Evolutionary conservation across 2,113 vertebrate genomes (phyloP).

Genomic region (Trichomycterus rosablanca): DNA sequence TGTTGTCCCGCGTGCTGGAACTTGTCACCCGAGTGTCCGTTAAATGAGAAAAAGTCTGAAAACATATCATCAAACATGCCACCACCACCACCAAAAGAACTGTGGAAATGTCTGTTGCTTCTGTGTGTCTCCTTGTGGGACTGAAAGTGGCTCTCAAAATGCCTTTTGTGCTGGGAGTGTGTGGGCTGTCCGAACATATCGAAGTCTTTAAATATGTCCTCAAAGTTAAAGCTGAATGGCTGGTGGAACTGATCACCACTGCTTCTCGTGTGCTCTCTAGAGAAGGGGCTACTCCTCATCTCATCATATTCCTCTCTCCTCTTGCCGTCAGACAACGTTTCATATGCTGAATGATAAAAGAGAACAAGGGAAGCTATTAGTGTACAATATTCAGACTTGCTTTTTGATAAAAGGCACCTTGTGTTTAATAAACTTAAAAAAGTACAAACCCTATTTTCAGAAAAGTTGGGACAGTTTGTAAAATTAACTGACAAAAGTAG

Average conservation of each 20-base stretch:
- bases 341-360: slow-evolving; percentile 77
- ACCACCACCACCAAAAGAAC: slow-evolving; percentile 74
- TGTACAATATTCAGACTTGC: no score
- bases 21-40: slow-evolving; percentile 67
- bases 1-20: slow-evolving; percentile 80
- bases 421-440: no score
- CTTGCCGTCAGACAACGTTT: slow-evolving; percentile 87
- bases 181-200: slow-evolving; percentile 75
- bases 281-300: slow-evolving; percentile 60
- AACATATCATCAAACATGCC: slow-evolving; percentile 89
- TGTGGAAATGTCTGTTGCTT: slow-evolving; percentile 77
- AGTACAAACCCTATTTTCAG: no score
- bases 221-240: slow-evolving; percentile 87
- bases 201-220: slow-evolving; percentile 90
- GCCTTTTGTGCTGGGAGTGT: slow-evolving; percentile 78
- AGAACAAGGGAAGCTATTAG: not conserved
- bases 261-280: slow-evolving; percentile 51
- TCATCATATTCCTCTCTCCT: slow-evolving; percentile 83
- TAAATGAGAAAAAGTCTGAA: slow-evolving; percentile 93
- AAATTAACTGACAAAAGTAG: no score
- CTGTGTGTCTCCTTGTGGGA: slow-evolving; percentile 60
- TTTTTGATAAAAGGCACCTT: no score
- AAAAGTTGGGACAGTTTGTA: no score
- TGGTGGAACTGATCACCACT: slow-evolving; percentile 72
- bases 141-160: slow-evolving; percentile 74